Evolutionary conservation across 2,113 vertebrate genomes (phyloP).

Genomic region (Okapia johnstoni): DNA sequence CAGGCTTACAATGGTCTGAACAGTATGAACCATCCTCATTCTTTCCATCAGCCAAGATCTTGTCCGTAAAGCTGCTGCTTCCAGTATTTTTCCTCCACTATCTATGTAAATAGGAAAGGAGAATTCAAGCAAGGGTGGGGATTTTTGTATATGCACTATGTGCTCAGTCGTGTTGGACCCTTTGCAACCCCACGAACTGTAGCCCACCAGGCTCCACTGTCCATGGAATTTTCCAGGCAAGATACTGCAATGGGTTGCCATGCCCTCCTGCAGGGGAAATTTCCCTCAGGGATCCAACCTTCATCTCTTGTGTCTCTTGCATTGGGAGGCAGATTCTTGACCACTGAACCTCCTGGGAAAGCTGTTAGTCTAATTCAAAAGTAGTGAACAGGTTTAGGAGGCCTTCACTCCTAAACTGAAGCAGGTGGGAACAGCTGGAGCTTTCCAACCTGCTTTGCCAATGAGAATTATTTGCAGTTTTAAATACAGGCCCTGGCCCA

Average conservation of each 20-base stretch:
- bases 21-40: neutral
- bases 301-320: neutral
- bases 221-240: neutral
- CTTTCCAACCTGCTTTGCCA: neutral
- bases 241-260: neutral
- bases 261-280: neutral
- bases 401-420: neutral
- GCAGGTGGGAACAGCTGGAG: neutral
- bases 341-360: neutral
- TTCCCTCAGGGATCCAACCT: neutral
- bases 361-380: neutral
- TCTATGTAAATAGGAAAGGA: neutral
- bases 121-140: neutral
- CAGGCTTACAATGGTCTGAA: neutral
- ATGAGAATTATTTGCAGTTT: neutral
- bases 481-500: neutral
- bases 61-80: neutral
- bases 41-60: neutral
- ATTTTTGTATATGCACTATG: neutral
- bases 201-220: neutral
- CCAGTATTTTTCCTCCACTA: neutral
- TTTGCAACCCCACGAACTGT: neutral
- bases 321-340: neutral
- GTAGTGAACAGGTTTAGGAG: too few relatives aligned
- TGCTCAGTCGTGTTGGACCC: neutral